Base-by-base conservation (phyloP, 2,797 vertebrate genomes). In the Emys orbicularis region DNA sequence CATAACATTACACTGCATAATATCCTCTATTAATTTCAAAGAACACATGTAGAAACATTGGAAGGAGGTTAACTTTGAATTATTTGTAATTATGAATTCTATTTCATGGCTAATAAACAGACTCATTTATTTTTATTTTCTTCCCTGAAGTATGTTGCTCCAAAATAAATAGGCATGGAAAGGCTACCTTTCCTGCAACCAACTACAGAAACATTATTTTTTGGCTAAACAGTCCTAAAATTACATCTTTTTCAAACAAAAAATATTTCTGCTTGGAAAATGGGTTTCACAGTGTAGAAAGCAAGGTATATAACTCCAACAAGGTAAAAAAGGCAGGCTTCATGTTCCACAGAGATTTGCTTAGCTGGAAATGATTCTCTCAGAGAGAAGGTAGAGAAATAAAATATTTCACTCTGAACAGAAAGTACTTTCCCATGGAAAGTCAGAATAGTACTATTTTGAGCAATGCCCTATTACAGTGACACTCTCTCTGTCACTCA, bases 401-500 rank as follows among this genome's bases (percentile, higher is more conserved):
- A 97, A 97, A 97, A 97, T 89, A 96, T 97, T 88, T 96, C 47
- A 3, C 59, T 47, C 81, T 96, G 95, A 97, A 97, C 96, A 97
- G 94, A 96, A 96, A 97, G 97, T 97, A 96, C 96, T 97, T 97
- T 97, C 97, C 97, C 96, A 97, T 96, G 97, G 95, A 93, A 96
- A 96, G 94, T 89, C 93, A 94, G 80, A 94, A 95, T 94, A 44
- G 92, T 87, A 97, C 96, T 97, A 97, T 97, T 97, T 97, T 97
- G 94, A 97, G 97, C 94, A 94, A 91, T 93, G 96, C 93, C 90
- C 95, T 97, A 94, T 82, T 93, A 74, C 86, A 97, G 96, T 95
- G 97, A 97, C 97, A 97, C 95, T 95, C 96, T 96, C 90, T 92
- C 87, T 97, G 96, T 96, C 96, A 96, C 93, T 95, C 93, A 94